Conservation (phyloP, 92 coral and sea anemone species). For the Siderastrea siderea region DNA sequence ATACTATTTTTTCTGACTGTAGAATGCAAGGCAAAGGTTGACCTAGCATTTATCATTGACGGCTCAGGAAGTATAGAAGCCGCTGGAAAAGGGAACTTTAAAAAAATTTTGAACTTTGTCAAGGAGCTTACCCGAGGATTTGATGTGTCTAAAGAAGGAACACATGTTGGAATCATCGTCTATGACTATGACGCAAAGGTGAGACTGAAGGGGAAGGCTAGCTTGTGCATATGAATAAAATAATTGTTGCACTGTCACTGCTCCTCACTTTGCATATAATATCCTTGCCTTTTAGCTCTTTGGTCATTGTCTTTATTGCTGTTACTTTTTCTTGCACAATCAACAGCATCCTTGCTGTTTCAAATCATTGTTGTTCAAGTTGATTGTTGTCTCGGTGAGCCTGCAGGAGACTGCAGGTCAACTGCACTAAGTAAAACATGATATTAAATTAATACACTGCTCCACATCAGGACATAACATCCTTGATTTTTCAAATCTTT, state of each 20-base stretch:
- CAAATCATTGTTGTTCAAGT: too few species aligned
- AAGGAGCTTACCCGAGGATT: constrained; percentile 53
- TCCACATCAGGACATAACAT: background rate
- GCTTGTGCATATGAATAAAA: too few species aligned
- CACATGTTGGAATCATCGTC: constrained; percentile 71
- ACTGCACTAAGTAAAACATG: too few species aligned
- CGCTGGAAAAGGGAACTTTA: constrained; percentile 72
- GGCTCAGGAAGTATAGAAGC: constrained; percentile 87
- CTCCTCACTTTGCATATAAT: too few species aligned
- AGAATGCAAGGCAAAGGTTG: constrained; percentile 81
- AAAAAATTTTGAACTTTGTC: constrained; percentile 67
- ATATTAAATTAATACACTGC: too few species aligned
- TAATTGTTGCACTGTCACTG: too few species aligned
- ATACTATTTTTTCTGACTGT: background rate
- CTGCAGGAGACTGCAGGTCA: too few species aligned
- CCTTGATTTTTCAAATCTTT: background rate
- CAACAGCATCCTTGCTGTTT: too few species aligned
- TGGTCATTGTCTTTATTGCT: too few species aligned
- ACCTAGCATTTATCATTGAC: constrained; percentile 84
- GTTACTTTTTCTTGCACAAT: too few species aligned
- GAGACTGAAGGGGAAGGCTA: background rate
- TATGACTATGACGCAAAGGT: constrained; percentile 41
- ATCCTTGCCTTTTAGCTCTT: too few species aligned
- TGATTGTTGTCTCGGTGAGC: too few species aligned
- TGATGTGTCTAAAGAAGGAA: constrained; percentile 41